Conservation (phyloP, 1,140 invertebrate species). For the Parapsyche elsis region DNA sequence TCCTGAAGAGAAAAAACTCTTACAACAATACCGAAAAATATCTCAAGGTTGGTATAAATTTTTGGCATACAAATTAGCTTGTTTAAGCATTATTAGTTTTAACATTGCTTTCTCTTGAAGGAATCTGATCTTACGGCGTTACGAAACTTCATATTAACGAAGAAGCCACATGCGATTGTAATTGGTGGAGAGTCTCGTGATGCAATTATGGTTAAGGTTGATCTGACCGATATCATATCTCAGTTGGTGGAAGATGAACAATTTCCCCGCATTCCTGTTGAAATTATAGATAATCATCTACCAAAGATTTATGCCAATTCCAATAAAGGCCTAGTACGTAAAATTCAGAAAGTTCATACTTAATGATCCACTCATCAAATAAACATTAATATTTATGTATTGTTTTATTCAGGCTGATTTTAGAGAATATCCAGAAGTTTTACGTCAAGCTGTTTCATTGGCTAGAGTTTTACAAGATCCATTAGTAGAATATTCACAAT, state of each 20-base stretch:
- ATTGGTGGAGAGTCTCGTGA: slow-evolving; percentile 92
- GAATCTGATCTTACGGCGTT: slow-evolving; percentile 85
- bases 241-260: slow-evolving; percentile 86
- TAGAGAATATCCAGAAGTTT: slow-evolving; percentile 87
- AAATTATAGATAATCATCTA: slow-evolving; percentile 93
- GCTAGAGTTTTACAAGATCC: slow-evolving; percentile 95
- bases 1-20: slow-evolving; percentile 85
- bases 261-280: slow-evolving; percentile 88
- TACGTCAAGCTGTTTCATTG: slow-evolving; percentile 92
- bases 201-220: slow-evolving; percentile 86
- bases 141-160: slow-evolving; percentile 86
- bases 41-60: slow-evolving; percentile 58
- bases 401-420: slow-evolving; percentile 76
- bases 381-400: not conserved
- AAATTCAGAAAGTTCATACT: slow-evolving; percentile 9
- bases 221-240: slow-evolving; percentile 82
- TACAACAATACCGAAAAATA: slow-evolving; percentile 78
- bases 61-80: not conserved
- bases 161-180: slow-evolving; percentile 94
- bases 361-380: slow-evolving; percentile 29
- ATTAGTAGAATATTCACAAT: slow-evolving; percentile 93
- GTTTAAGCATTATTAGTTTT: not conserved
- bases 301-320: slow-evolving; percentile 92
- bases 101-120: slow-evolving; percentile 60
- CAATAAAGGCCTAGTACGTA: slow-evolving; percentile 80